phyloP scores from a whole-genome alignment of 2,797 vertebrate species.

The Tragopan temminckii region DNA sequence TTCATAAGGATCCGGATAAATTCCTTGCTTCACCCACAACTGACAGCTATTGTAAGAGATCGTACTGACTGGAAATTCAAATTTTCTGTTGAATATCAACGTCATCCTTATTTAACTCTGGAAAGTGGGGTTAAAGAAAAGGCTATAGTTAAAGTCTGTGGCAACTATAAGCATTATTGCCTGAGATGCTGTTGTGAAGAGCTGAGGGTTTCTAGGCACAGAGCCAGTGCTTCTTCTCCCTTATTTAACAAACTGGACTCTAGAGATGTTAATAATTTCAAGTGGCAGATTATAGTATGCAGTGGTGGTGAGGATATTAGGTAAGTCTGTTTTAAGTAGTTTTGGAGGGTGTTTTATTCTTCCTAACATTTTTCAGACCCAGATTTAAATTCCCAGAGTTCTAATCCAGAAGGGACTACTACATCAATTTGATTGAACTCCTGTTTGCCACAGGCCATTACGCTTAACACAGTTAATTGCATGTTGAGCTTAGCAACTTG shows the following conservation, averaged over 20 bases:
- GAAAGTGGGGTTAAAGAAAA: constrained; percentile 63
- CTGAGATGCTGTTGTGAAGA: constrained; percentile 46
- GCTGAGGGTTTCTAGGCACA: constrained; percentile 62
- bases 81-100: constrained; percentile 72
- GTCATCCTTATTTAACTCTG: constrained; percentile 66
- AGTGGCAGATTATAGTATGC: constrained; percentile 55
- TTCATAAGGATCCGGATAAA: constrained; percentile 71
- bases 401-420: constrained; percentile 21
- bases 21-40: constrained; percentile 49
- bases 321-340: constrained; percentile 44
- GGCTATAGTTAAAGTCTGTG: constrained; percentile 42
- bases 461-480: not conserved
- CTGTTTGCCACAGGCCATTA: constrained; percentile 43
- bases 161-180: constrained; percentile 51
- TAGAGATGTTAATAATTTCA: constrained; percentile 69
- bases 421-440: constrained; percentile 50
- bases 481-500: not conserved
- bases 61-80: constrained; percentile 60
- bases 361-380: not conserved
- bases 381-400: constrained; percentile 27
- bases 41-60: constrained; percentile 67
- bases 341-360: not conserved
- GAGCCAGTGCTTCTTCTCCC: constrained; percentile 60
- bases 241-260: constrained; percentile 68
- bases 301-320: not conserved